Evolutionary conservation across 2,113 vertebrate species (phyloP), one percentile per base, ranked within the genome.

Genomic region (Brachyhypopomus occidentalis): DNA sequence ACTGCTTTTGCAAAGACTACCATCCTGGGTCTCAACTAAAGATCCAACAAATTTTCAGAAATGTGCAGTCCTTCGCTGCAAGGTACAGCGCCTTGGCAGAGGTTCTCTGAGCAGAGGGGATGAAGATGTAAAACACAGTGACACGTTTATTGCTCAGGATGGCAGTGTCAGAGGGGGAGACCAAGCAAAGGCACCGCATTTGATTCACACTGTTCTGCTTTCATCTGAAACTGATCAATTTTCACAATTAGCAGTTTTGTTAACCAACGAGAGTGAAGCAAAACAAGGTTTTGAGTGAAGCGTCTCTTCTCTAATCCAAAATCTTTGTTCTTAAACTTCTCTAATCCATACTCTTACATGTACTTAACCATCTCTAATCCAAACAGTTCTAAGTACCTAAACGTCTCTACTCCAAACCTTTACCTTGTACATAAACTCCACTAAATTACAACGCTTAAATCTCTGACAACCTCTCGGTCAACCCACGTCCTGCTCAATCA

Each of bases 211-310:
- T 36, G 63, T 48, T 71, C 74, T 63, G 38, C 63, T 11, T 20
- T 55, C 52, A 45, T 74, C 17, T 41, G 16, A 72, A 77, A 36
- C 27, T 5, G 34, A 81, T 38, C 25, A 30, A 75, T 76, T 80
- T 71, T 80, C 36, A 16, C 56, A 76, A 77, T 78, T 79, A 80
- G 55, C 70, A 56, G 48, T 63, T 75, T 75, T 80, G 78, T 83
- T 58, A 67, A 27, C 55, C 34, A 48, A 78, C 71, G 55, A 62
- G 11, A 56, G 59, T 48, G 52, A 74, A 78, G 62, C 75, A 81
- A 27, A 80, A 30, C 30, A 12, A 60, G 48, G 20, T 71, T 81
- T 69, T 66, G 34, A 73, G 25, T 52, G 60, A 77, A 9, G 1
- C 25, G 41, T 12, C 36, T 16, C 20, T 75, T 41, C 41, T 41